Base-by-base conservation (phyloP, 2,797 vertebrate genomes). In the Girardinus metallicus region DNA sequence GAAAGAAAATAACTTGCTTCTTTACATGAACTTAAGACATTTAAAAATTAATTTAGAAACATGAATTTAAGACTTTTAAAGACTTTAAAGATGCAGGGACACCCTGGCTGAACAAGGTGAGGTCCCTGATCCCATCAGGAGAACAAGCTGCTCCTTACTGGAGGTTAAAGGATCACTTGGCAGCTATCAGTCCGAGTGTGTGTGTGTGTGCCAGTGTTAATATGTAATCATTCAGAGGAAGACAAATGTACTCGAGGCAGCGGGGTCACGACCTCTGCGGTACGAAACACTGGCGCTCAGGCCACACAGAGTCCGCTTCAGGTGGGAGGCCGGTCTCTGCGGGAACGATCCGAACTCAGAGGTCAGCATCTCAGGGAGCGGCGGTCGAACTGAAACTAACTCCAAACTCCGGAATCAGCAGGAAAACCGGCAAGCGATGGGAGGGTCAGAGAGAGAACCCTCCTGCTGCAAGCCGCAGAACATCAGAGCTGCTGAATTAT, bases 151-250 rank as follows among this genome's bases (percentile, higher is more conserved):
- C 44, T 85, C 47, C 44, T 82, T 72, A 87, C 71, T 11, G 31
- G 46, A 80, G 92, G 90, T 92, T 89, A 93, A 86, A 85, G 75
- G 75, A 80, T 73, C 64, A 82, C 43, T 68, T 47, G 68, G 36
- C 49, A 77, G 70, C 71, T 55, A 51, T 41, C 77, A 21, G 73
- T 75, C 73, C 49, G 80, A 79, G 84, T 86, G 86, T 83, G 77
- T 86, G 53, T 86, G 53, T 55, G 77, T 86, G 53, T 12, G 53
- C 26, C 51, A 49, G 81, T 87, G 91, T 94, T 93, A 93, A 92
- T 91, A 93, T 92, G 91, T 94, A 93, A 94, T 94, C 91, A 91
- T 85, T 82, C 84, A 87, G 87, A 93, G 88, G 86, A 94, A 89
- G 92, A 94, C 93, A 94, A 89, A 91, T 94, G 94, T 94, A 90